Evolutionary conservation across 2,113 vertebrate species (phyloP).

Genomic region (Donacobius atricapilla): DNA sequence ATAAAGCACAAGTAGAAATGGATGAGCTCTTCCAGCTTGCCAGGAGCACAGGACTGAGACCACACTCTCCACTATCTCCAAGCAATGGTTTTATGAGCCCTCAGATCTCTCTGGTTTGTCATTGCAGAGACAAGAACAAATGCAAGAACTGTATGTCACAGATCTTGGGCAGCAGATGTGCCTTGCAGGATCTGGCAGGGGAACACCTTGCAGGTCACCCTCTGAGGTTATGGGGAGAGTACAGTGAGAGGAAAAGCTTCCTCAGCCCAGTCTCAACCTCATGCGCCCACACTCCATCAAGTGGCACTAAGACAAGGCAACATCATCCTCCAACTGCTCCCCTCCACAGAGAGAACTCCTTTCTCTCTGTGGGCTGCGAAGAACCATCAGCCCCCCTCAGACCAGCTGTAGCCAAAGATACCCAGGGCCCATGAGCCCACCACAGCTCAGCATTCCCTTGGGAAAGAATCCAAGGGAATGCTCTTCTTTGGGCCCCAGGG

Average conservation of each 20-base stretch:
- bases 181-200: not conserved
- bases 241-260: not conserved
- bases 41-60: fast-evolving
- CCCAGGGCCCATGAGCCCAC: not conserved
- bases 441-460: not conserved
- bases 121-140: not conserved
- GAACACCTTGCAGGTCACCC: not conserved
- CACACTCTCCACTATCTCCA: not conserved
- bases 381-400: not conserved
- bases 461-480: not conserved
- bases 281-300: fast-evolving
- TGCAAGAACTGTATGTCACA: not conserved
- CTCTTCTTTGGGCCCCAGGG: not conserved
- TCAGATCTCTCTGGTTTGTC: not conserved
- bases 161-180: not conserved
- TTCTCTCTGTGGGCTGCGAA: not conserved
- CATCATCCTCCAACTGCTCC: not conserved
- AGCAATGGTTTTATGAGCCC: not conserved
- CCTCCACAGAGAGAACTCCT: not conserved
- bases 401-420: not conserved
- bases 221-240: not conserved
- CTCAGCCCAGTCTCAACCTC: not conserved
- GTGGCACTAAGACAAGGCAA: not conserved
- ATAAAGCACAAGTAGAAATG: not conserved
- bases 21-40: not conserved